Percentiles rank a stretch among this genome's conserved stretches.
Conservation (phyloP, 2,113 vertebrate species). For the Oreochromis aureus region DNA sequence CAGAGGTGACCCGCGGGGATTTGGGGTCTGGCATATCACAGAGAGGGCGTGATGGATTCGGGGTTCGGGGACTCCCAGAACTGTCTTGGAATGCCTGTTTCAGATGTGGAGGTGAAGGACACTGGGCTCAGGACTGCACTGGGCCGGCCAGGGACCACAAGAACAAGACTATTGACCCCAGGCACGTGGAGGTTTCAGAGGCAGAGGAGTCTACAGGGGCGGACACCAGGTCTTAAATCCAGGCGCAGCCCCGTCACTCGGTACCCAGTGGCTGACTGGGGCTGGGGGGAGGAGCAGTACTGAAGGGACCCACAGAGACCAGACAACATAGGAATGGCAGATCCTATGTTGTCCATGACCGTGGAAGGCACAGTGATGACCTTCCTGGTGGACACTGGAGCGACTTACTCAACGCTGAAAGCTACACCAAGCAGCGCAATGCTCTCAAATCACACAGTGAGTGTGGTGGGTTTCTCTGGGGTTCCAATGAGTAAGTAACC, state of each 20-base stretch:
- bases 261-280: neutral
- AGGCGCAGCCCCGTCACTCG: neutral
- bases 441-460: neutral
- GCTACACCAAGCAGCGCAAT: neutral
- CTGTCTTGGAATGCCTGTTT: neutral
- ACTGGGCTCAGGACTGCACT: neutral
- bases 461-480: neutral
- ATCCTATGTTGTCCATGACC: neutral
- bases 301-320: neutral
- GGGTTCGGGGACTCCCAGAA: neutral
- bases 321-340: neutral
- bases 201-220: neutral
- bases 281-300: neutral
- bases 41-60: neutral
- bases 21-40: neutral
- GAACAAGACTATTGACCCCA: neutral
- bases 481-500: neutral
- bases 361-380: neutral
- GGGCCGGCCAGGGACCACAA: neutral
- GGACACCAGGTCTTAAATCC: neutral
- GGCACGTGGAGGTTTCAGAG: neutral
- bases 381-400: neutral
- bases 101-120: neutral
- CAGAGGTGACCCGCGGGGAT: neutral
- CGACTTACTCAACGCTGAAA: neutral